Base-by-base conservation (phyloP, 2,888 invertebrate species). In the Nematopogon swammerdamellus region DNA sequence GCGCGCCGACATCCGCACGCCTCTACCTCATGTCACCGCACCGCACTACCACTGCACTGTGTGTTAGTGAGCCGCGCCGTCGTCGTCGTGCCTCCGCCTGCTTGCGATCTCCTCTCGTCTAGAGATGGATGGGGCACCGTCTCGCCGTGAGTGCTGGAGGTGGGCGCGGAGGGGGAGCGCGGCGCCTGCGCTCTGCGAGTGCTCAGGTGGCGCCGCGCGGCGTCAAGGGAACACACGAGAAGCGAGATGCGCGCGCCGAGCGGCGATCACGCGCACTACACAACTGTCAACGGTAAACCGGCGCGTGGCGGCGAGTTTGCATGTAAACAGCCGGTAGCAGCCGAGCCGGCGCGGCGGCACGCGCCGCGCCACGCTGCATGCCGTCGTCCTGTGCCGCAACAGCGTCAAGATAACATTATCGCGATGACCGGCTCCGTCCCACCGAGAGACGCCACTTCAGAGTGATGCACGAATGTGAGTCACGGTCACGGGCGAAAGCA, bases 1-100 rank as follows among this genome's bases (percentile, higher is more conserved):
- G 60, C 87, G 88, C 63, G 87, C 85, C 87, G 89, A 88, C 88
- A 89, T 89, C 84, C 63, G 85, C 85, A 75, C n/a, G n/a, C 86
- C 86, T 62, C 81, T 83, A 63, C 84, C 84, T 64, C 85, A 51
- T 81, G 86, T 85, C 88, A 85, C 72, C 88, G 88, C 67, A 84
- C 83, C 58, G 85, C 85, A 60, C 83, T 85, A 54, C 83, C 79
- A 45, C 83, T 82, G 59, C 87, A 85, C 47, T 86, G 57, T 56
- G n/a, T n/a, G n/a, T n/a, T n/a, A 58, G 57, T 59, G 58, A 59
- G 25, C 47, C 56, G 36, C 48, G 44, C 48, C 20, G 30, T 36
- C 46, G 50, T 53, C 57, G 52, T 52, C 49, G 53, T n/a, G n/a
- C n/a, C n/a, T n/a, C n/a, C n/a, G n/a, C n/a, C n/a, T n/a, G n/a